phyloP scores from a whole-genome alignment of 2,113 vertebrate species.

The Menidia beryllina region DNA sequence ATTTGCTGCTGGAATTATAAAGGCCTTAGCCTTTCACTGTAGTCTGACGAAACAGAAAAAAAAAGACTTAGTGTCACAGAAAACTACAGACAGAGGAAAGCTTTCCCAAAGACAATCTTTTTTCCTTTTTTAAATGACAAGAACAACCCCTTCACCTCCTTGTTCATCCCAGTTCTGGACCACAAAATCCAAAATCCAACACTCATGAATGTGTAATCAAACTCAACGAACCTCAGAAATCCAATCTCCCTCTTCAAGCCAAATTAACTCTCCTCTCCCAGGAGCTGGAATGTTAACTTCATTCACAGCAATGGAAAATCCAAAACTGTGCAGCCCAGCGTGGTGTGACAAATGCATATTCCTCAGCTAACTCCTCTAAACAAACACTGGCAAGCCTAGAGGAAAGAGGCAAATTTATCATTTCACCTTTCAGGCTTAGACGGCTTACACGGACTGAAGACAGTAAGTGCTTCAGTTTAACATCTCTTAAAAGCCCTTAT shows the following conservation, averaged over 20 bases:
- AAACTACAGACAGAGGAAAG: constrained; percentile 4
- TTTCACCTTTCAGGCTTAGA: constrained; percentile 27
- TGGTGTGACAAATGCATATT: constrained; percentile 72
- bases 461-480: constrained; percentile 1
- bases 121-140: constrained; percentile 26
- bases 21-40: not conserved
- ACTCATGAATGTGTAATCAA: constrained; percentile 58
- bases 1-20: not conserved
- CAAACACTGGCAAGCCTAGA: constrained; percentile 61
- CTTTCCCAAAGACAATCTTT: constrained; percentile 11
- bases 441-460: constrained; percentile 31
- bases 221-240: constrained; percentile 57
- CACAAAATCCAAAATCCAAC: constrained; percentile 39
- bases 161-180: constrained; percentile 31
- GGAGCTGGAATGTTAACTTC: constrained; percentile 53
- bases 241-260: constrained; percentile 46
- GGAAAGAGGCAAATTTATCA: constrained; percentile 43
- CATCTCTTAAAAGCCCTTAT: constrained; percentile 9
- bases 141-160: constrained; percentile 24
- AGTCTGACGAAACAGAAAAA: not conserved
- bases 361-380: constrained; percentile 55
- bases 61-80: not conserved
- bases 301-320: constrained; percentile 63
- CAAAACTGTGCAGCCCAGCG: constrained; percentile 43
- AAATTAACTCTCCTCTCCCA: constrained; percentile 44